A percentile compares a stretch with the other conserved stretches of the same genome.
Conservation (phyloP, 1,140 invertebrate species). For the Parasteatoda tepidariorum region DNA sequence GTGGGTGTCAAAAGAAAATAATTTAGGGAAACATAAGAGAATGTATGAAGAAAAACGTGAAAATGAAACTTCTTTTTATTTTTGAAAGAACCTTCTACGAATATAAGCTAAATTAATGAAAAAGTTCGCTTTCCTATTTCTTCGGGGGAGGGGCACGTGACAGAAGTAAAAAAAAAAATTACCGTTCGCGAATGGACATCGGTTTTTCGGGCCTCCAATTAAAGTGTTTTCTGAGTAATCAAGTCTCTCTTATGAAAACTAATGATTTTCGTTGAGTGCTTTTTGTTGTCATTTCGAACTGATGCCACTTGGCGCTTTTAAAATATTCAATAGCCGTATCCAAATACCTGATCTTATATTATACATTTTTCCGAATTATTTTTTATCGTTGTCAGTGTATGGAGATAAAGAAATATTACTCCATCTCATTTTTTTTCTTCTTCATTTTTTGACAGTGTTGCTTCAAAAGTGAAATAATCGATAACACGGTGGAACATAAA, state of each 20-base stretch:
- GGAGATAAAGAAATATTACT: too few relatives aligned
- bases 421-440: too few relatives aligned
- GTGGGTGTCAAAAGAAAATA: constrained; percentile 23
- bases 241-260: constrained; percentile 45
- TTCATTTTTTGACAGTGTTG: too few relatives aligned
- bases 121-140: background rate
- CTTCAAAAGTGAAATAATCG: too few relatives aligned
- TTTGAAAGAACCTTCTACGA: constrained; percentile 22
- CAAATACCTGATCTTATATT: background rate
- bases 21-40: background rate
- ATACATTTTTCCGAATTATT: background rate
- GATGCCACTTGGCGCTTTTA: constrained; percentile 6
- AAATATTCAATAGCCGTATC: constrained; percentile 36
- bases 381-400: background rate
- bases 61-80: background rate
- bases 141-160: background rate
- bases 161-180: background rate
- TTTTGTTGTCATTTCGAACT: constrained; percentile 35
- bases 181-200: constrained; percentile 7
- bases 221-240: constrained; percentile 41
- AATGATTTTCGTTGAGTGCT: constrained; percentile 30
- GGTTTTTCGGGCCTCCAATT: constrained; percentile 29
- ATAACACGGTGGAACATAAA: too few relatives aligned
- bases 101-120: constrained; percentile 50
- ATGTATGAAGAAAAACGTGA: background rate